Percentiles rank a stretch among this genome's conserved stretches.
Evolutionary conservation across 2,113 vertebrate species (phyloP).

Genomic region (Fulmarus glacialis): DNA sequence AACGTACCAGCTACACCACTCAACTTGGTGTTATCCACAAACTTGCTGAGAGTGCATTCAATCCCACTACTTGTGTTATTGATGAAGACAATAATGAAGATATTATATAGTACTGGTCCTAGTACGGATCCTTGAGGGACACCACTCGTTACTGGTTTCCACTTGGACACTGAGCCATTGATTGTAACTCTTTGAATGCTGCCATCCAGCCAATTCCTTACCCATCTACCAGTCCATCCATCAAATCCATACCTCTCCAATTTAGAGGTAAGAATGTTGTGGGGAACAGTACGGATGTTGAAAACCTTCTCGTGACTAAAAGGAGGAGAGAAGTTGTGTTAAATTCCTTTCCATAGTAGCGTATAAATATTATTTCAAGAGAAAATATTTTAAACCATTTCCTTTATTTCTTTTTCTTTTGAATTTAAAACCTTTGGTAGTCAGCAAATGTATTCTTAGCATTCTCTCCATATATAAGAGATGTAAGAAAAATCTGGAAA

Average conservation of each 20-base stretch:
- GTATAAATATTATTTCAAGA: background rate
- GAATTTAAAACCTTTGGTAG: background rate
- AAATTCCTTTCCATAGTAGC: background rate
- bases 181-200: background rate
- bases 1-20: accelerated
- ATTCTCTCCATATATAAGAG: background rate
- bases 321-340: background rate
- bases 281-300: background rate
- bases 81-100: background rate
- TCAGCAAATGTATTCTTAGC: background rate
- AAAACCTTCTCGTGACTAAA: background rate
- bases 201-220: background rate
- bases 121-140: background rate
- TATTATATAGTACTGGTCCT: background rate
- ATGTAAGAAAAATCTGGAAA: background rate
- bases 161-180: background rate
- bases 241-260: background rate
- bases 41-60: background rate
- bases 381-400: background rate
- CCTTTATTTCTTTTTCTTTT: background rate
- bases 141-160: background rate
- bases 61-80: background rate
- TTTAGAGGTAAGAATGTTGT: background rate
- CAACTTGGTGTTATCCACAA: background rate
- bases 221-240: background rate